Evolutionary conservation across 2,888 invertebrate species (phyloP).

Genomic region (Apotomis turbidana): DNA sequence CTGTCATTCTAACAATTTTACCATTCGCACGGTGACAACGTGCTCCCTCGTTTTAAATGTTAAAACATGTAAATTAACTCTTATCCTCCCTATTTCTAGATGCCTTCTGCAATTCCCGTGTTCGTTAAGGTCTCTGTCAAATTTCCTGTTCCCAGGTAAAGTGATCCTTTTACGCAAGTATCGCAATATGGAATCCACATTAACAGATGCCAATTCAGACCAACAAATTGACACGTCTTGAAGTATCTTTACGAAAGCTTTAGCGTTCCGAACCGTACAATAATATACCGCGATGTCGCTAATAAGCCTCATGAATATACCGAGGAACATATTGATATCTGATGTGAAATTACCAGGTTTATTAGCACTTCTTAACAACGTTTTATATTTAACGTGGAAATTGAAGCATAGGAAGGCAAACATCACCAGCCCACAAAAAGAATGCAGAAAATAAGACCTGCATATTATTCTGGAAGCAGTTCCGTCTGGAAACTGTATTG

Average conservation of each 20-base stretch:
- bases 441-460: not conserved
- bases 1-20: too few relatives aligned
- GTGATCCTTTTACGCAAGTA: not conserved
- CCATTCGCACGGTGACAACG: too few relatives aligned
- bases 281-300: not conserved
- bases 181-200: not conserved
- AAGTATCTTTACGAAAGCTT: not conserved
- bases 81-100: too few relatives aligned
- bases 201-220: not conserved
- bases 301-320: not conserved
- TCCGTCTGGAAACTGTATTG: not conserved
- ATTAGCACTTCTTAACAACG: too few relatives aligned
- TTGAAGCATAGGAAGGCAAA: not conserved
- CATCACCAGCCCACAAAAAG: not conserved
- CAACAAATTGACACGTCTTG: not conserved
- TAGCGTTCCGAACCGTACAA: not conserved
- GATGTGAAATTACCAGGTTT: not conserved
- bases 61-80: too few relatives aligned
- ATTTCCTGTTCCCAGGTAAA: too few relatives aligned
- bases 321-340: not conserved
- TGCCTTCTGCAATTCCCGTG: too few relatives aligned
- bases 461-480: not conserved
- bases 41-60: too few relatives aligned
- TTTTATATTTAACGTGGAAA: not conserved
- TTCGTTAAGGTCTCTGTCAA: too few relatives aligned